These are phyloP conservation scores for Caligus rogercresseyi DNA, from an alignment of 1,140 invertebrate species.

Conservation along the genomic window DNA sequence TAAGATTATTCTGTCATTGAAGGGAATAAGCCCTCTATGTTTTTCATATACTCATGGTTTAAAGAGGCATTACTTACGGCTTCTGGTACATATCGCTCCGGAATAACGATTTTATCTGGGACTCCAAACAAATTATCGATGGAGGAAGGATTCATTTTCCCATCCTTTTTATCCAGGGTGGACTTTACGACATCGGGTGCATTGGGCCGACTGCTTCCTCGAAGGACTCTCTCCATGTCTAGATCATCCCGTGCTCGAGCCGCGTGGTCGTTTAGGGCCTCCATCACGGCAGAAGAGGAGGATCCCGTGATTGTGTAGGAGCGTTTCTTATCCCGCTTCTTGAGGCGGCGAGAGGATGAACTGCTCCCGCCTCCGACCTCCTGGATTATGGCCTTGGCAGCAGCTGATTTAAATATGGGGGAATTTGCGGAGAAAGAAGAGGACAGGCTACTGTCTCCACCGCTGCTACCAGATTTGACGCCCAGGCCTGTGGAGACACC, in stretches of 20 bases:
- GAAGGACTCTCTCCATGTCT: constrained; percentile 58
- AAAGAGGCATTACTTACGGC: constrained; percentile 35
- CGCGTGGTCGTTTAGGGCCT: constrained; percentile 13
- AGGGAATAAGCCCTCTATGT: no score
- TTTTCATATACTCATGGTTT: constrained; percentile 5
- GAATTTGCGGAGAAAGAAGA: constrained; percentile 31
- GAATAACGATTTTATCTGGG: constrained; percentile 74
- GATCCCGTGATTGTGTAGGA: constrained; percentile 13
- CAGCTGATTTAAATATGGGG: constrained; percentile 62
- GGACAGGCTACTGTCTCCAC: constrained; percentile 27
- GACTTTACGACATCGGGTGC: constrained; percentile 67
- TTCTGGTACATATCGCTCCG: constrained; percentile 75
- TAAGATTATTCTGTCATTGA: no score
- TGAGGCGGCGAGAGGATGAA: neutral
- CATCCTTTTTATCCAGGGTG: constrained; percentile 43
- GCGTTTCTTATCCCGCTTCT: constrained; percentile 15
- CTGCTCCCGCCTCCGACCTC: constrained; percentile 41
- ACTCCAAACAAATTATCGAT: constrained; percentile 64
- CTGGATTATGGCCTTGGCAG: constrained; percentile 60
- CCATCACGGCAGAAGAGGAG: constrained; percentile 7
- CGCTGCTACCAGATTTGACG: constrained; percentile 21
- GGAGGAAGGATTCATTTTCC: constrained; percentile 50
- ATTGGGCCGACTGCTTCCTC: constrained; percentile 32
- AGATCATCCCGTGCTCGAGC: constrained; percentile 56
- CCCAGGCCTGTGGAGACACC: constrained; percentile 21